Evolutionary conservation across 2,888 invertebrate species (phyloP).

Genomic region (Stenichneumon culpator): DNA sequence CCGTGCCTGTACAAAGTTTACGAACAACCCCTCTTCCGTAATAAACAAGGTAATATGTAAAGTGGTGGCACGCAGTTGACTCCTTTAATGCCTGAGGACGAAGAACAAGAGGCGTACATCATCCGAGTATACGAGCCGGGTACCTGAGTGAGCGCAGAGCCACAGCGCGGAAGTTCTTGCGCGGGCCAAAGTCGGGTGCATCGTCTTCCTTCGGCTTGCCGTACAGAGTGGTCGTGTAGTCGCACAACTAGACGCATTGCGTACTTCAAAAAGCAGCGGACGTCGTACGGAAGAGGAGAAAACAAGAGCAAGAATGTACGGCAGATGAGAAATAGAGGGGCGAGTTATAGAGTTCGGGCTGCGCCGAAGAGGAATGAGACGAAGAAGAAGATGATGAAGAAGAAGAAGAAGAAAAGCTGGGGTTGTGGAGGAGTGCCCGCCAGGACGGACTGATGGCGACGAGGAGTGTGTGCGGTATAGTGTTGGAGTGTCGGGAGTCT

Average conservation of each 20-base stretch:
- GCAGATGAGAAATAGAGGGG: conserved; percentile 22
- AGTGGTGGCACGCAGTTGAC: conserved; percentile 11
- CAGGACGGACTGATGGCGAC: conserved; percentile 44
- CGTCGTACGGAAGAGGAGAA: not conserved
- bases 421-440: conserved; percentile 24
- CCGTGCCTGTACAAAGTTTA: not conserved
- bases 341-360: not conserved
- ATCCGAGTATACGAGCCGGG: conserved; percentile 11
- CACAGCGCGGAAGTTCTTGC: conserved; percentile 11
- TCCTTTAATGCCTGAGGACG: not conserved
- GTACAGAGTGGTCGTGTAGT: conserved; percentile 10
- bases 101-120: conserved; percentile 37
- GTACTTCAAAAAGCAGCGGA: conserved; percentile 31
- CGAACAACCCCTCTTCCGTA: not conserved
- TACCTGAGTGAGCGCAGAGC: not conserved
- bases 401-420: conserved; percentile 5
- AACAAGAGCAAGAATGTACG: not conserved
- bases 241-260: conserved; percentile 34
- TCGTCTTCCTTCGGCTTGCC: conserved; percentile 1
- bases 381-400: not conserved
- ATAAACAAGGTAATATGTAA: conserved; percentile 23
- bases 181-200: not conserved
- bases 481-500: conserved; percentile 55
- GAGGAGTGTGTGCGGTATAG: conserved; percentile 53
- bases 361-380: conserved; percentile 22